A percentile compares a stretch with the other conserved stretches of the same genome.
Conservation (phyloP, 2,113 vertebrate genomes). For the Dasyornis broadbenti region DNA sequence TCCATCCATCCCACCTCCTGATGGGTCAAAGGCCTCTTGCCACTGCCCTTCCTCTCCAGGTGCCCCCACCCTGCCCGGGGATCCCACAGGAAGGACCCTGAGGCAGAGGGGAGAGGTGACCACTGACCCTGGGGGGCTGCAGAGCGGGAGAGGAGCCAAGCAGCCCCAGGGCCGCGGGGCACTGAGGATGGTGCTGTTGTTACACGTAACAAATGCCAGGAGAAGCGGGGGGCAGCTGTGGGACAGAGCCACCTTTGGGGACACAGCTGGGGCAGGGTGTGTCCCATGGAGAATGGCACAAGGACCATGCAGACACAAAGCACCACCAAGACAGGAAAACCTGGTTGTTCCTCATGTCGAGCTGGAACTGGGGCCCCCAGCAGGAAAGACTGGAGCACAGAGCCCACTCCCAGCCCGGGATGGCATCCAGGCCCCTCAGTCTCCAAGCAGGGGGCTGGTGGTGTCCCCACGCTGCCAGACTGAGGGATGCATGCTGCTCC, state of each 20-base stretch:
- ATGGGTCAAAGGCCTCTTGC: neutral
- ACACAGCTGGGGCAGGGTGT: rapidly evolving
- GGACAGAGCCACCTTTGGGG: neutral
- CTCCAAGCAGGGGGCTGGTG: rapidly evolving
- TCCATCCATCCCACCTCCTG: neutral
- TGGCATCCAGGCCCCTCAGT: neutral
- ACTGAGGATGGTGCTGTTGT: neutral
- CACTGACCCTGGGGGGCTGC: neutral
- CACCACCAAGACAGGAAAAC: neutral
- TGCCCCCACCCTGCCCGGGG: rapidly evolving
- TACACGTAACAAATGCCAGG: neutral
- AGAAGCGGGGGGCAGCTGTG: neutral
- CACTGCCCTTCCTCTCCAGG: rapidly evolving
- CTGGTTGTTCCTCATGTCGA: neutral
- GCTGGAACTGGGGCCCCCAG: neutral
- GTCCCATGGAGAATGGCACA: neutral
- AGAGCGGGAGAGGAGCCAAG: neutral
- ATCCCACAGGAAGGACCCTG: rapidly evolving
- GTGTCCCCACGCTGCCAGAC: rapidly evolving
- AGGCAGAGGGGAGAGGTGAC: too few species aligned
- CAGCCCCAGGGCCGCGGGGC: rapidly evolving
- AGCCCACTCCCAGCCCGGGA: rapidly evolving
- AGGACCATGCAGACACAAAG: rapidly evolving
- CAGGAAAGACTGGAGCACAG: neutral
- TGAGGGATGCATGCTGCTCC: too few species aligned